Conservation (phyloP, 1,140 invertebrate species). For the Heliconius hewitsoni region DNA sequence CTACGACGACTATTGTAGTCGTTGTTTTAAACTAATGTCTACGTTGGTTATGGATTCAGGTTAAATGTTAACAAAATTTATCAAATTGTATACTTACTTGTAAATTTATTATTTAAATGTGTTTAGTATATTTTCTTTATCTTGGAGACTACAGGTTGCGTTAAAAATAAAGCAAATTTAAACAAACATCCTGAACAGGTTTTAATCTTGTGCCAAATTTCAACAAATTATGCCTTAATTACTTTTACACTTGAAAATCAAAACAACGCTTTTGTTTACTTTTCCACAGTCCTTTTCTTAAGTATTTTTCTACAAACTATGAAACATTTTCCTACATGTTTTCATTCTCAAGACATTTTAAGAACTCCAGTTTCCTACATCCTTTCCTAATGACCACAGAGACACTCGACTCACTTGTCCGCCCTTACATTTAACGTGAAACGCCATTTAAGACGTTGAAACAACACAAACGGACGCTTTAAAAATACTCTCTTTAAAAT, state of each 20-base stretch:
- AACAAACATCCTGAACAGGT: no score
- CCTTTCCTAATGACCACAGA: slow-evolving; percentile 44
- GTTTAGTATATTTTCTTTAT: no score
- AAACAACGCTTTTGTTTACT: background rate
- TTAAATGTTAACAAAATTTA: no score
- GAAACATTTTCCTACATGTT: background rate
- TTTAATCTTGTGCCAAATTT: no score
- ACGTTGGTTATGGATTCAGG: no score
- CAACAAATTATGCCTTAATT: background rate
- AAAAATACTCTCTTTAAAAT: slow-evolving; percentile 6
- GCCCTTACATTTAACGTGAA: slow-evolving; percentile 37
- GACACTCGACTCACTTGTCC: slow-evolving; percentile 33
- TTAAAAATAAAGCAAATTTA: no score
- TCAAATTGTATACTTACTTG: no score
- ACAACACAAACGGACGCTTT: slow-evolving; percentile 17
- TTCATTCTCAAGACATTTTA: slow-evolving; percentile 5
- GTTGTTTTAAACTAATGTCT: background rate
- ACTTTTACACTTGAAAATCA: background rate
- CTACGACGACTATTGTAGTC: background rate
- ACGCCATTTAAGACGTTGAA: slow-evolving; percentile 35
- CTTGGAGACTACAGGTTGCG: no score
- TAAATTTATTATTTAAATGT: no score
- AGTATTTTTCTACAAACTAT: background rate
- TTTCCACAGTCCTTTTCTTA: background rate
- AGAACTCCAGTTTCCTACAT: background rate